Conservation (phyloP, 2,113 vertebrate species). For the Thunnus maccoyii region DNA sequence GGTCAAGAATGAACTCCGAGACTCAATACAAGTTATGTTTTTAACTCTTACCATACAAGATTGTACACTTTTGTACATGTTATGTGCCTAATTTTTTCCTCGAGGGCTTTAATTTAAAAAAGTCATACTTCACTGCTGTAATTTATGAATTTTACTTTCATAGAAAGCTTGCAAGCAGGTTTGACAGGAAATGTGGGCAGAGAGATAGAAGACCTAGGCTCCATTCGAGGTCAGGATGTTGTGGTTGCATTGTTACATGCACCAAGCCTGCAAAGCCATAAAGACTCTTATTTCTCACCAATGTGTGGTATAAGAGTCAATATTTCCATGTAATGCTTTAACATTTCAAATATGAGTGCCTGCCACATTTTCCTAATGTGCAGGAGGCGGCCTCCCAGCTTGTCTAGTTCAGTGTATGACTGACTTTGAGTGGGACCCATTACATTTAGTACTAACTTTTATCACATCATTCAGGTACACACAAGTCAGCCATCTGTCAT, state of each 20-base stretch:
- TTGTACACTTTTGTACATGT: not conserved
- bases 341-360: not conserved
- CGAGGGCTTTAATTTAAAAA: not conserved
- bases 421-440: not conserved
- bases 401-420: not conserved
- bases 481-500: not conserved
- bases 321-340: not conserved
- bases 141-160: not conserved
- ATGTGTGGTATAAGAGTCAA: not conserved
- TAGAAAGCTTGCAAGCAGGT: not conserved
- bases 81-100: not conserved
- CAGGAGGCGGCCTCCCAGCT: not conserved
- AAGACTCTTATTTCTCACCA: not conserved
- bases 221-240: slow-evolving; percentile 53
- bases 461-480: slow-evolving; percentile 1
- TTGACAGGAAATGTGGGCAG: slow-evolving; percentile 57
- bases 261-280: not conserved
- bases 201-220: slow-evolving; percentile 33
- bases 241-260: slow-evolving; percentile 49
- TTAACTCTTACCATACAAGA: not conserved
- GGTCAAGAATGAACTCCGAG: not conserved
- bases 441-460: not conserved
- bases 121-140: not conserved
- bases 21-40: too few relatives aligned
- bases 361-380: not conserved